A percentile compares a stretch with the other conserved stretches of the same genome.
Conservation (phyloP, 2,888 invertebrate genomes). For the Latrodectus elegans region DNA sequence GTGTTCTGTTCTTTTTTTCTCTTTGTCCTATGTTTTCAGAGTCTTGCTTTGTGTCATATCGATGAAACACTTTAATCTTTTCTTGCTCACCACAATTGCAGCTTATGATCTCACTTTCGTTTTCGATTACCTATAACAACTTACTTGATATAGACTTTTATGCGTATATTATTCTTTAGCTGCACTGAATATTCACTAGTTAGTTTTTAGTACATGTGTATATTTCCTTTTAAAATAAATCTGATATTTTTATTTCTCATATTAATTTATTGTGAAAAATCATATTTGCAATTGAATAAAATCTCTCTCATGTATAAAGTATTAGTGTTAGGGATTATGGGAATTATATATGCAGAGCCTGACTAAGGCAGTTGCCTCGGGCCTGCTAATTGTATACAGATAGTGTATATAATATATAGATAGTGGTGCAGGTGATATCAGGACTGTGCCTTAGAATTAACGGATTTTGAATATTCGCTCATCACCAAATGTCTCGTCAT, state of each 20-base stretch:
- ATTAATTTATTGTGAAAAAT: neutral
- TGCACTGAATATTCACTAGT: neutral
- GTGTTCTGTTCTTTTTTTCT: no score
- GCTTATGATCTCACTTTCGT: neutral
- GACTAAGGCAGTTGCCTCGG: no score
- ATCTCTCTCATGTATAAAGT: no score
- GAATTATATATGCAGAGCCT: no score
- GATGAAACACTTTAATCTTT: neutral
- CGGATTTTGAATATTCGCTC: no score
- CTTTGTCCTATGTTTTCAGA: neutral
- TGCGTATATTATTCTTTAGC: neutral
- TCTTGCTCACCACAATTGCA: constrained; percentile 15
- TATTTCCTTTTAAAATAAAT: neutral
- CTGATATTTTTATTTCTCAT: neutral
- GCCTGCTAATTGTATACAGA: no score
- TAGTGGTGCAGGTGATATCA: no score
- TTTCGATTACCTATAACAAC: neutral
- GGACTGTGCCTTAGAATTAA: no score
- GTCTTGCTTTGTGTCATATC: neutral
- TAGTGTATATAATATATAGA: no score
- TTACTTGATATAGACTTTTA: neutral
- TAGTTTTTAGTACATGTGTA: no score
- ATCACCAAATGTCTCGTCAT: no score
- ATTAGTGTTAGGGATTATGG: no score
- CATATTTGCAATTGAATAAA: neutral